Evolutionary conservation across 1,140 invertebrate genomes (phyloP), one percentile per base, ranked within the genome.

Genomic region (Scaptomyza montana): DNA sequence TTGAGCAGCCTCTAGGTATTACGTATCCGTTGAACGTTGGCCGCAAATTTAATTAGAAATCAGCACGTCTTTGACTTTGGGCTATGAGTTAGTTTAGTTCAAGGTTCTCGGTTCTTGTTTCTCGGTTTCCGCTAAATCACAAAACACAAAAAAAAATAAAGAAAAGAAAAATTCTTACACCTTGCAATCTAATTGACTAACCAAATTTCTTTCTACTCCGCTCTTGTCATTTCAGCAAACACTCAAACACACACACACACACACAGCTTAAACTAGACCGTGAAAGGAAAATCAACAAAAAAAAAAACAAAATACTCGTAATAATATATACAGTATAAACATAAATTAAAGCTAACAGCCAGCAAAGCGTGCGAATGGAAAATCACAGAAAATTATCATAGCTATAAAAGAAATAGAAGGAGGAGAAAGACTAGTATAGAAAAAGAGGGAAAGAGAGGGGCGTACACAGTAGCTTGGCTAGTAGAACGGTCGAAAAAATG

Each of bases 1-100:
- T 13, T 72, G 43, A 46, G 68, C 56, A 49, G 68, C 68, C 47
- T 61, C 64, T 61, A n/a, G 54, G 36, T 74, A 59, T 61, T 61
- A 57, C 72, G 65, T 78, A 87, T 87, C 84, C 82, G 82, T 63
- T 86, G 82, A 66, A 75, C 81, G 67, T 78, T 87, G 81, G 66
- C 81, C 78, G 71, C 80, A 87, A 71, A 86, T 81, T 78, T 67
- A 86, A 86, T 87, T 82, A 86, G 75, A 81, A 78, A 82, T 78
- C 82, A 75, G 81, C 68, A 79, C 71, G 70, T 45, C 55, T 66
- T 25, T 63, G 63, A 21, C 59, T 80, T 39, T 12, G 25, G 63
- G 33, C 63, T 36, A 36, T 36, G 61, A 62, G 66, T 49, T 69
- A 70, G 33, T 36, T n/a, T n/a, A n/a, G 84, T 87, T 87, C 84